Evolutionary conservation across 2,888 invertebrate species (phyloP), one percentile per base, ranked within the genome.

Genomic region (Caenorhabditis sulstoni): DNA sequence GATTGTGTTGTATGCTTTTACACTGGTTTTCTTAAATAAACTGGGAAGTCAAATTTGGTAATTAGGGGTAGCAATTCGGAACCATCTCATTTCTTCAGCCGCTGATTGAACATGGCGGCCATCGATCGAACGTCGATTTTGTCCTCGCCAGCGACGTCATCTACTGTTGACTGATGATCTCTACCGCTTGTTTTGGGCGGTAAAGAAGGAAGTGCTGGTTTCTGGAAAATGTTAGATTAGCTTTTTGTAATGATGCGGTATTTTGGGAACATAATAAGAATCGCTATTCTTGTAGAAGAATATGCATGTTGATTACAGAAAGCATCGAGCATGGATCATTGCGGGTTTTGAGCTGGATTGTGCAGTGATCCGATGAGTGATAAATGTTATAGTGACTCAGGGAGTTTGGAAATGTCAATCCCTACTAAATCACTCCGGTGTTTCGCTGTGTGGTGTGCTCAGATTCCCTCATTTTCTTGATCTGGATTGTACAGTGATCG

Each of bases 81-180:
- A n/a, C n/a, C n/a, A n/a, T 9, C 12, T 68, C 50, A 71, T 41
- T 70, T 65, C 23, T 77, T 70, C 37, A 59, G 20, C n/a, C 58
- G 58, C 35, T 65, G 58, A 23, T 77, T 65, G 52, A 77, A 77
- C 65, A 70, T 77, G 12, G 77, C 77, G 4, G 77, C 77, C 70
- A 77, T 70, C 16, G 68, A 64, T 18, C 70, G 57, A 3, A 77
- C 77, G 39, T 77, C 70, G 4, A 77, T 29, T 41, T 65, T 77
- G 16, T 70, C 77, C 35, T 76, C 76, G 9, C 23, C 20, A 1
- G 23, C 20, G 29, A 18, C 52, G 14, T 61, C 61, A 29, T 35
- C n/a, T 22, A n/a, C 11, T 47, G 22, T 11, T 14, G 35, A 5
- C 22, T 37, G 41, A n/a, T 29, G 29, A 29, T 29, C 29, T 3